These are phyloP conservation scores for Cricetomys ansorgei DNA, from an alignment of 2,113 vertebrate species.

Conservation along the genomic window DNA sequence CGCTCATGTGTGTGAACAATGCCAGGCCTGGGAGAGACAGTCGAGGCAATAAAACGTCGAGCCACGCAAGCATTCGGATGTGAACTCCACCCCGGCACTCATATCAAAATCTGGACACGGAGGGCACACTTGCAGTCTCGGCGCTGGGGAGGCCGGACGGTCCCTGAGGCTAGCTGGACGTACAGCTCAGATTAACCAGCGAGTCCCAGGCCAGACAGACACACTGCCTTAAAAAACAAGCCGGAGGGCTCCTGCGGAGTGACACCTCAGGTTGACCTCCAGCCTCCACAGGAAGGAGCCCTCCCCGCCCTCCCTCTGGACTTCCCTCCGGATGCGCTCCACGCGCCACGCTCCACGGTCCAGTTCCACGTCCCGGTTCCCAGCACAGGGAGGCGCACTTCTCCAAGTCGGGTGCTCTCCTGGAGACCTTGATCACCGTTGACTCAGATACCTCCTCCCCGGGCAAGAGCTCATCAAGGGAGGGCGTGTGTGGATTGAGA, in stretches of 20 bases:
- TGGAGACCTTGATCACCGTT: not conserved
- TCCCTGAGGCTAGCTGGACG: not conserved
- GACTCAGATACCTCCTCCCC: not conserved
- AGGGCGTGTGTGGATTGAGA: not conserved
- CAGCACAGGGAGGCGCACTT: not conserved
- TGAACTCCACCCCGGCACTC: not conserved
- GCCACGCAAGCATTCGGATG: not conserved
- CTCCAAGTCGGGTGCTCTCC: too few relatives aligned
- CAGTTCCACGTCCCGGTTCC: too few relatives aligned
- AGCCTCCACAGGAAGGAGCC: not conserved
- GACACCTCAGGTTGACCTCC: not conserved
- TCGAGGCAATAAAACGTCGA: not conserved
- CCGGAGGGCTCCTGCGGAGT: not conserved
- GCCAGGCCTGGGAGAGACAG: not conserved
- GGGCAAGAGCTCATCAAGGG: not conserved
- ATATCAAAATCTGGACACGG: not conserved
- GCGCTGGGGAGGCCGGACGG: not conserved
- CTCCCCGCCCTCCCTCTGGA: not conserved
- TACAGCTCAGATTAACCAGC: not conserved
- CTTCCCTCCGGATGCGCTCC: too few relatives aligned
- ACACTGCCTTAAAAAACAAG: not conserved
- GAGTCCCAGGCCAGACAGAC: not conserved
- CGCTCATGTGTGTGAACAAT: not conserved
- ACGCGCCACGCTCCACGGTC: not conserved
- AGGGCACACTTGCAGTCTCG: not conserved